These are phyloP conservation scores for Lasioglossum oenotherae DNA, from an alignment of 2,888 invertebrate genomes.

Conservation along the genomic window DNA sequence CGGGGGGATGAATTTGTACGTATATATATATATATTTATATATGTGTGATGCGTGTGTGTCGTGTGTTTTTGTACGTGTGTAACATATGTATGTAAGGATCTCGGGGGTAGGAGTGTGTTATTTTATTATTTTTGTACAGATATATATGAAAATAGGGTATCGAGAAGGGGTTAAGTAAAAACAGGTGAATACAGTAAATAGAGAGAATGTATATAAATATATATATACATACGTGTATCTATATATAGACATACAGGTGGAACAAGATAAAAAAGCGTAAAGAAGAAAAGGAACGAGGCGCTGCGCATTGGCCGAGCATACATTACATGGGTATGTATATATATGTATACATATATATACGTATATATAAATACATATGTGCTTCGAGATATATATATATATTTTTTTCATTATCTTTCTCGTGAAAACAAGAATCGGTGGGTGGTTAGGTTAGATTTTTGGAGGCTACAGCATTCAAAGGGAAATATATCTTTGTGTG, in stretches of 20 bases:
- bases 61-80: background rate
- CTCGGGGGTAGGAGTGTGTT: constrained; percentile 15
- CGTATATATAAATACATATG: constrained; percentile 46
- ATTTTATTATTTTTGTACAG: background rate
- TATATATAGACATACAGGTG: constrained; percentile 10
- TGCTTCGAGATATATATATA: constrained; percentile 18
- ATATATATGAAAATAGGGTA: constrained; percentile 32
- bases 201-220: constrained; percentile 17
- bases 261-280: constrained; percentile 33
- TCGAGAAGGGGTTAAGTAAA: constrained; percentile 29
- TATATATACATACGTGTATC: background rate
- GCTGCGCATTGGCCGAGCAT: constrained; percentile 82
- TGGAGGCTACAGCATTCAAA: constrained; percentile 80
- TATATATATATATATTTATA: constrained; percentile 3
- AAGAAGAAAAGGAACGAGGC: constrained; percentile 67
- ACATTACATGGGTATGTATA: constrained; percentile 64
- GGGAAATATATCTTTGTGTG: constrained; percentile 58
- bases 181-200: constrained; percentile 30
- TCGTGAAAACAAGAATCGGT: constrained; percentile 51
- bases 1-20: constrained; percentile 43
- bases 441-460: constrained; percentile 75
- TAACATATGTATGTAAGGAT: background rate
- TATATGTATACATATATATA: constrained; percentile 54
- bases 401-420: constrained; percentile 21
- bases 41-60: background rate